Conservation (phyloP, 2,113 vertebrate genomes). For the Psittacara wagleri region DNA sequence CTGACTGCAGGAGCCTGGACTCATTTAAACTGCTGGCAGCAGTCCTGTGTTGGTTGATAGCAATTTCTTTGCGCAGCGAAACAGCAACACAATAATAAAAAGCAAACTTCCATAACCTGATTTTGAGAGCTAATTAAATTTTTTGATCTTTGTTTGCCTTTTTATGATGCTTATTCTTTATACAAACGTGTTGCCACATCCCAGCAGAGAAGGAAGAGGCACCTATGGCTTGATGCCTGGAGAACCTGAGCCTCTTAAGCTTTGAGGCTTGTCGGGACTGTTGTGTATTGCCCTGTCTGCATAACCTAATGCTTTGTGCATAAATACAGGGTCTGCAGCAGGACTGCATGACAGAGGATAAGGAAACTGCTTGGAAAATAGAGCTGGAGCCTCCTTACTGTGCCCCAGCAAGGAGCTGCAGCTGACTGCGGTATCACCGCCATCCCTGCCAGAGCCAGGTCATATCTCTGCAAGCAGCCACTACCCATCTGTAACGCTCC, state of each 20-base stretch:
- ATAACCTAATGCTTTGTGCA: not conserved
- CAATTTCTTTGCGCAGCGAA: not conserved
- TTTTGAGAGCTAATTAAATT: not conserved
- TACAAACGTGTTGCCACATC: not conserved
- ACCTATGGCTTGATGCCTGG: rapidly evolving
- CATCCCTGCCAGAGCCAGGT: rapidly evolving
- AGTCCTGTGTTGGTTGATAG: not conserved
- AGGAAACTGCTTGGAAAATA: not conserved
- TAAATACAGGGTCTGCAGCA: not conserved
- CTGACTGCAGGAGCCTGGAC: not conserved
- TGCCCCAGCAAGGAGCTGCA: not conserved
- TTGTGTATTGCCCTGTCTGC: rapidly evolving
- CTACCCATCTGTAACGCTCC: not conserved
- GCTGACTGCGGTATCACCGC: rapidly evolving
- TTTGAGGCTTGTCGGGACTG: not conserved
- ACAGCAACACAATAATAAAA: not conserved
- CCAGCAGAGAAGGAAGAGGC: not conserved
- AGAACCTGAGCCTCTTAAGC: not conserved
- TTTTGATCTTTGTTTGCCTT: not conserved
- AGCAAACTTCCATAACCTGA: not conserved
- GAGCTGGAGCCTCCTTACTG: not conserved
- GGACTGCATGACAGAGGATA: not conserved
- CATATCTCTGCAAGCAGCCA: not conserved
- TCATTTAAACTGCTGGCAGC: not conserved
- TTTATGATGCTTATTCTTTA: not conserved